These are phyloP conservation scores for Microtus pennsylvanicus DNA, from an alignment of 2,113 vertebrate genomes.

Conservation along the genomic window DNA sequence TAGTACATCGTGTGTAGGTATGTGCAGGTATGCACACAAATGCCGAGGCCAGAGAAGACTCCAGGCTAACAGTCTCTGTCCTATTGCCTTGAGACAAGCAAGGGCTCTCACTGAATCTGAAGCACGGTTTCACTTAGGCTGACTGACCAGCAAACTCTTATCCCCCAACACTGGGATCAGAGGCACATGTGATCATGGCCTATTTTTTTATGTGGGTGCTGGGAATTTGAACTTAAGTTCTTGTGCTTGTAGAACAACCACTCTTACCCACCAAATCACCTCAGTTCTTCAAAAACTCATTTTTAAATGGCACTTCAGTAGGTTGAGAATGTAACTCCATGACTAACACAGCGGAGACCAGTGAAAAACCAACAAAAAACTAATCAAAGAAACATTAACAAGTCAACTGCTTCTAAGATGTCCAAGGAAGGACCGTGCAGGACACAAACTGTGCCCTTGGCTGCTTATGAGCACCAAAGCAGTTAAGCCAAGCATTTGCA, in stretches of 20 bases:
- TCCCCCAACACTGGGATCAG: background rate
- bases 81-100: background rate
- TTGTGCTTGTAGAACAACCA: too few species aligned
- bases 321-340: background rate
- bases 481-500: background rate
- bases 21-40: background rate
- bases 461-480: background rate
- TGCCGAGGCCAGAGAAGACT: background rate
- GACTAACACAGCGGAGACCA: background rate
- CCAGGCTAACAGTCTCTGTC: background rate
- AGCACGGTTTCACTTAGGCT: background rate
- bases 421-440: background rate
- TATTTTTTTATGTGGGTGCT: background rate
- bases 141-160: too few species aligned
- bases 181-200: background rate
- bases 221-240: background rate
- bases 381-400: background rate
- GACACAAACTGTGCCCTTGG: background rate
- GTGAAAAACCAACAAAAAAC: background rate
- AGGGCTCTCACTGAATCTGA: background rate
- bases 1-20: too few species aligned
- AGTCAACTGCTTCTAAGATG: background rate
- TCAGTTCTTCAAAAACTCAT: background rate
- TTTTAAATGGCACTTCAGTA: background rate
- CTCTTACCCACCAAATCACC: background rate